Conservation (phyloP, 2,113 vertebrate species). For the Hippocampus comes region DNA sequence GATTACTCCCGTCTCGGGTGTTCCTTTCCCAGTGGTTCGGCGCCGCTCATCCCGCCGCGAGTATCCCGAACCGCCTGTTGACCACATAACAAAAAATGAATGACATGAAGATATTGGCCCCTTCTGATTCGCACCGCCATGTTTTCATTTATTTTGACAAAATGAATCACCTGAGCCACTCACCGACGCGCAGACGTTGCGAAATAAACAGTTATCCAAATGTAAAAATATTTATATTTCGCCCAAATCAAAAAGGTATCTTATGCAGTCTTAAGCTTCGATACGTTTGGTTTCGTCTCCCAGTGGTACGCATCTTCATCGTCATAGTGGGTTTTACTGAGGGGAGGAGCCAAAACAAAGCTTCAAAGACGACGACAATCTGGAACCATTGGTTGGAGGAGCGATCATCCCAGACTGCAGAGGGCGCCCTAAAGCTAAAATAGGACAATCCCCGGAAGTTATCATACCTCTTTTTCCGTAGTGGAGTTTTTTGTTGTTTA, state of each 20-base stretch:
- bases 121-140: not conserved
- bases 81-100: not conserved
- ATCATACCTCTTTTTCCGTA: not conserved
- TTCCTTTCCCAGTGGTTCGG: not conserved
- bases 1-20: not conserved
- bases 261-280: not conserved
- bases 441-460: not conserved
- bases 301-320: not conserved
- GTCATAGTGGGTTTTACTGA: not conserved
- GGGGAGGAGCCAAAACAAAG: not conserved
- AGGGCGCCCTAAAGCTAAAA: not conserved
- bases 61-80: not conserved
- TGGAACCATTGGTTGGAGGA: not conserved
- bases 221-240: too few relatives aligned
- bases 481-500: not conserved
- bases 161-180: not conserved
- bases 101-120: not conserved
- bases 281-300: not conserved
- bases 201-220: not conserved
- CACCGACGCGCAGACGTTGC: not conserved
- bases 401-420: not conserved
- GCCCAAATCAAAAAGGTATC: not conserved
- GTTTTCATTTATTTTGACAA: not conserved
- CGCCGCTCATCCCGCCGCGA: slow-evolving; percentile 3
- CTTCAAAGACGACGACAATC: not conserved